A percentile compares a stretch with the other conserved stretches of the same genome.
Evolutionary conservation across 2,113 vertebrate genomes (phyloP).

Genomic region (Crocuta crocuta): DNA sequence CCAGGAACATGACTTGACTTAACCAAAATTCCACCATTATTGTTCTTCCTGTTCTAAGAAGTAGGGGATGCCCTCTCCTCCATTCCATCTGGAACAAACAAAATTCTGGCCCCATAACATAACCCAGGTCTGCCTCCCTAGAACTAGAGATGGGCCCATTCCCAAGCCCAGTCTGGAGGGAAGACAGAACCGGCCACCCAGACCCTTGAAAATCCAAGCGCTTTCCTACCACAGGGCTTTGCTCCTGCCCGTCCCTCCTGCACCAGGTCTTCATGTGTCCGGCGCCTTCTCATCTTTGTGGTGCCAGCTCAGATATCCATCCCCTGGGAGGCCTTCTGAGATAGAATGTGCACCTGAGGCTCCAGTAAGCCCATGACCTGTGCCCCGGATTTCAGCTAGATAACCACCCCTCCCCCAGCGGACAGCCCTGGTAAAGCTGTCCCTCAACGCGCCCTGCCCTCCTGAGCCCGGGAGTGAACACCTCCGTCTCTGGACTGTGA

Average conservation of each 20-base stretch:
- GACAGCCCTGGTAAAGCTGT: background rate
- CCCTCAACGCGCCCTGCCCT: background rate
- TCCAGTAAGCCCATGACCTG: background rate
- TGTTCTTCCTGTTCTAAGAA: background rate
- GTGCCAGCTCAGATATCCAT: background rate
- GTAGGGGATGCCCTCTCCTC: background rate
- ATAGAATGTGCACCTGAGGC: accelerated
- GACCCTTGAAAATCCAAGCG: background rate
- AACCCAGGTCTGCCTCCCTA: too few relatives aligned
- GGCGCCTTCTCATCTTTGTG: background rate
- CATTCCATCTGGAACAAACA: background rate
- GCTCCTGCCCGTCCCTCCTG: background rate
- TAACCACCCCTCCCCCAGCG: too few relatives aligned
- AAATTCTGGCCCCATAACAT: background rate
- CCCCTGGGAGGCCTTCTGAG: background rate
- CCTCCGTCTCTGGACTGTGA: background rate
- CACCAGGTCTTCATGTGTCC: accelerated
- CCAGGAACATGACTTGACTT: background rate
- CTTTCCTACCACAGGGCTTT: background rate
- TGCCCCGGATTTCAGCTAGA: background rate
- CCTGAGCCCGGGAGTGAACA: background rate
- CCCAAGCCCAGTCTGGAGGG: background rate
- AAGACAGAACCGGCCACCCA: background rate
- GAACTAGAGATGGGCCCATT: background rate
- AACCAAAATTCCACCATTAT: background rate